Percentiles rank a stretch among this genome's conserved stretches.
phyloP scores from a whole-genome alignment of 2,113 vertebrate species.

The Gallinago media region DNA sequence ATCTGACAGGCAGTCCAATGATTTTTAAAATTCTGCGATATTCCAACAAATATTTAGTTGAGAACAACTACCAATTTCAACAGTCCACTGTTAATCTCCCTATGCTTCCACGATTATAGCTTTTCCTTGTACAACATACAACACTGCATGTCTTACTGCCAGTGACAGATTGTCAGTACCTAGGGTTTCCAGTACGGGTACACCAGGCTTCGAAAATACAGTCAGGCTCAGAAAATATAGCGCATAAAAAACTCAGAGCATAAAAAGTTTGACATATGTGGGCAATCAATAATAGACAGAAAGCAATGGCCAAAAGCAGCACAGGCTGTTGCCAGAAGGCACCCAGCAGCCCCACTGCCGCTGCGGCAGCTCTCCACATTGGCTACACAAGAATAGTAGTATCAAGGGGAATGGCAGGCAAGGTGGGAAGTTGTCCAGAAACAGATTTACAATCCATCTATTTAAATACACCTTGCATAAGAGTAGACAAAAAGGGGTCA shows the following conservation, averaged over 20 bases:
- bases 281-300: neutral
- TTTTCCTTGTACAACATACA: neutral
- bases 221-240: neutral
- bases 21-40: neutral
- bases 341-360: neutral
- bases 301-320: slow-evolving; percentile 17
- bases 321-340: neutral
- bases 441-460: slow-evolving; percentile 14
- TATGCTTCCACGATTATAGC: neutral
- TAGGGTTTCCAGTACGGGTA: neutral
- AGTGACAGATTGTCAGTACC: neutral
- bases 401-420: neutral
- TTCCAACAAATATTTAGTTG: neutral
- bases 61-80: neutral
- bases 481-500: slow-evolving; percentile 7
- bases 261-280: neutral
- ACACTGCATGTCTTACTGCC: neutral
- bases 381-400: neutral
- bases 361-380: neutral
- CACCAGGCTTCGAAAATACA: neutral
- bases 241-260: neutral
- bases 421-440: slow-evolving; percentile 34
- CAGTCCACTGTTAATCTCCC: neutral
- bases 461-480: slow-evolving; percentile 47
- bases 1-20: neutral